phyloP scores from a whole-genome alignment of 2,113 vertebrate species.

The Phalacrocorax pelagicus region DNA sequence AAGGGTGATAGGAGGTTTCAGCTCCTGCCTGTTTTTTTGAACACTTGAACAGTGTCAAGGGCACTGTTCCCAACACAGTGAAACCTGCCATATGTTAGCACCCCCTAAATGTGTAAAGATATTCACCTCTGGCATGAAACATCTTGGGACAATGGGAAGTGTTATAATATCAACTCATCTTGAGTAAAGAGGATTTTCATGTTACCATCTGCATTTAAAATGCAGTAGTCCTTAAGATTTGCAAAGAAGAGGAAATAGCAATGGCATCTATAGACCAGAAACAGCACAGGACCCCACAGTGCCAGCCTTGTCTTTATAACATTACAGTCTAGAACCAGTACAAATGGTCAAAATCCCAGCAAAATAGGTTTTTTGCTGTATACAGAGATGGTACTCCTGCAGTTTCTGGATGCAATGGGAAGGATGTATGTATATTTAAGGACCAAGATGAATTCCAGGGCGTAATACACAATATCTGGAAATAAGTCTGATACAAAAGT shows the following conservation, averaged over 20 bases:
- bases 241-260: background rate
- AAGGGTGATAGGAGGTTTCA: background rate
- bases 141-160: constrained; percentile 45
- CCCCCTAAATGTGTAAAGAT: constrained; percentile 17
- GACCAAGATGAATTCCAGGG: background rate
- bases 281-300: fast-evolving
- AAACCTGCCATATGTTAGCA: constrained; percentile 15
- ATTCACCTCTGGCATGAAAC: constrained; percentile 53
- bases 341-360: background rate
- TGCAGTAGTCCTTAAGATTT: background rate
- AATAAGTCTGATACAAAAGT: background rate
- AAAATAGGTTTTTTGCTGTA: background rate
- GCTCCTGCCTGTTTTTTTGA: background rate
- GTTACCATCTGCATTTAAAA: background rate
- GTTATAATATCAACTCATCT: background rate
- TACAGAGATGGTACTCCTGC: background rate
- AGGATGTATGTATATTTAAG: background rate
- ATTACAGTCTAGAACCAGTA: background rate
- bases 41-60: constrained; percentile 12
- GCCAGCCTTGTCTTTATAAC: background rate
- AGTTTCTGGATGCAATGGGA: background rate
- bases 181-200: background rate
- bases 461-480: background rate
- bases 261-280: background rate
- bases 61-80: constrained; percentile 1